Conservation (phyloP, 2,113 vertebrate genomes). For the Myanophis thanlyinensis region DNA sequence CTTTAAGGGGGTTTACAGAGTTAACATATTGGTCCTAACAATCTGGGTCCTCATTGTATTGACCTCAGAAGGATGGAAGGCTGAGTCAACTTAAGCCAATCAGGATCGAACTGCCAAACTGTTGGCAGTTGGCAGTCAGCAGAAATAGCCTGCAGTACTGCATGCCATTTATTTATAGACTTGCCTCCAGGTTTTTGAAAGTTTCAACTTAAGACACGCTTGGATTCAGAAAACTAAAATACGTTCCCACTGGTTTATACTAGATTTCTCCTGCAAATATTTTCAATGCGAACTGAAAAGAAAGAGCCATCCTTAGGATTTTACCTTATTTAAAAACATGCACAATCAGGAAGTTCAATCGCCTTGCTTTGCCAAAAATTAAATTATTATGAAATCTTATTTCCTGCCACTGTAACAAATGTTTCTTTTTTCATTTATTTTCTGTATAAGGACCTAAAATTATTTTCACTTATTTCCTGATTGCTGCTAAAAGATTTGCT, state of each 20-base stretch:
- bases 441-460: constrained; percentile 51
- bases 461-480: constrained; percentile 21
- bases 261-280: neutral
- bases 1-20: no score
- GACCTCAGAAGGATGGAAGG: no score
- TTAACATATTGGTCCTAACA: no score
- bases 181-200: neutral
- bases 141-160: no score
- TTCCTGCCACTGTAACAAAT: constrained; percentile 65
- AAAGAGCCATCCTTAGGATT: neutral
- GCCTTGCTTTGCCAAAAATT: constrained; percentile 45
- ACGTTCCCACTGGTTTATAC: neutral
- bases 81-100: no score
- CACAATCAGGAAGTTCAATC: constrained; percentile 43
- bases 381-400: constrained; percentile 54
- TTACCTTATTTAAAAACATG: constrained; percentile 47
- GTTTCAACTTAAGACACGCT: neutral
- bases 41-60: no score
- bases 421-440: constrained; percentile 57
- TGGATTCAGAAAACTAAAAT: neutral
- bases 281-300: neutral
- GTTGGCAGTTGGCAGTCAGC: no score
- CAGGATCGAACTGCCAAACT: no score
- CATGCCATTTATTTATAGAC: neutral
- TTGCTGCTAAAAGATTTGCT: neutral